These are phyloP conservation scores for Lamprologus ornatipinnis DNA, from an alignment of 2,113 vertebrate species.

Conservation along the genomic window DNA sequence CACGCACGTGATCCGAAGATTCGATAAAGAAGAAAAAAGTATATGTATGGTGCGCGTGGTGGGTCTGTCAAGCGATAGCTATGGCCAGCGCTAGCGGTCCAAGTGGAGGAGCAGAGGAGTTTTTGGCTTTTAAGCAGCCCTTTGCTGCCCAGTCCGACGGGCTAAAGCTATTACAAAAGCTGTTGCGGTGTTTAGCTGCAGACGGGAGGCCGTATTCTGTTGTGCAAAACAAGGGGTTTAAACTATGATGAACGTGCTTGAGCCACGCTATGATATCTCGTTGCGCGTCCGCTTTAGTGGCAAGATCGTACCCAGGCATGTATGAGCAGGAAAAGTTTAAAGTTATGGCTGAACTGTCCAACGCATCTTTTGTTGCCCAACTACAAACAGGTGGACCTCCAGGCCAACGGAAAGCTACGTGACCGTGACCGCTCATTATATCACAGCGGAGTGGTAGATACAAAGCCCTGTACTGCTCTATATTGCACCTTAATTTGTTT, in stretches of 20 bases:
- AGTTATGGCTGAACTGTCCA: not conserved
- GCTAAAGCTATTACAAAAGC: rapidly evolving
- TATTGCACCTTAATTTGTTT: not conserved
- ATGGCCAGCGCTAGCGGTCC: rapidly evolving
- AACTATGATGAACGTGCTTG: not conserved
- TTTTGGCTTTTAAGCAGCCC: rapidly evolving
- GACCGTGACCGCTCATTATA: not conserved
- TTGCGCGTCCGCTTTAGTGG: rapidly evolving
- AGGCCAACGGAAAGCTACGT: not conserved
- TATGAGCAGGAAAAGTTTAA: rapidly evolving
- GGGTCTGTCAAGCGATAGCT: rapidly evolving
- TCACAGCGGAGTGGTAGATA: not conserved
- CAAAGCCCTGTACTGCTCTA: rapidly evolving
- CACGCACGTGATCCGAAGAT: not conserved
- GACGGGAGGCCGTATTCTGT: too few species aligned
- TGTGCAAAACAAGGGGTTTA: too few species aligned
- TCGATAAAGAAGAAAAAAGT: not conserved
- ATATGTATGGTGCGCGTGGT: rapidly evolving
- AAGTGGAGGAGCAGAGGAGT: not conserved
- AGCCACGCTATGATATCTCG: rapidly evolving
- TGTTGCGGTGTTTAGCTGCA: rapidly evolving
- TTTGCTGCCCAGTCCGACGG: rapidly evolving
- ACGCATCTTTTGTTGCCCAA: rapidly evolving
- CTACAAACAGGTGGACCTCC: not conserved
- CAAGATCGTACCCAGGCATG: not conserved